Conservation (phyloP, 2,113 vertebrate genomes). For the Nestor notabilis region DNA sequence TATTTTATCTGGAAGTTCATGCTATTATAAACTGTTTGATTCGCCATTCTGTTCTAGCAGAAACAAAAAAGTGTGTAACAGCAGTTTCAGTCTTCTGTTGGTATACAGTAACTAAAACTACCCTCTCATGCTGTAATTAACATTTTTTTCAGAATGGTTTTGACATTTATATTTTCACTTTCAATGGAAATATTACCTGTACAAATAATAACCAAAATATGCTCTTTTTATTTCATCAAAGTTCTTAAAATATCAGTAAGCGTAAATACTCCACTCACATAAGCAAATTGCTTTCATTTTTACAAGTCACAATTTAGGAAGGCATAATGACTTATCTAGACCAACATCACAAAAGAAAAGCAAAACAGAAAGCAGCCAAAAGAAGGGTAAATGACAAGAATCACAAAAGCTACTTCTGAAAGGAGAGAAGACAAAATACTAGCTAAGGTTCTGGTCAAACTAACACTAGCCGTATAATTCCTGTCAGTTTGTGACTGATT, state of each 20-base stretch:
- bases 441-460: neutral
- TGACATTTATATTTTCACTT: neutral
- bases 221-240: neutral
- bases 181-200: neutral
- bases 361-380: neutral
- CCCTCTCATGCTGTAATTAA: neutral
- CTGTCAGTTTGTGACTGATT: neutral
- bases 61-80: neutral
- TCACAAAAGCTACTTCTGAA: neutral
- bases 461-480: neutral
- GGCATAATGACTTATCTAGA: neutral
- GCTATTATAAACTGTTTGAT: conserved; percentile 14
- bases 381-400: neutral
- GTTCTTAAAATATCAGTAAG: neutral
- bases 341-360: neutral
- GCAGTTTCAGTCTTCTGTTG: neutral
- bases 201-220: neutral
- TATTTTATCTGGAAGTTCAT: conserved; percentile 14
- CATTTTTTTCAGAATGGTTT: neutral
- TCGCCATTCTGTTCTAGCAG: neutral
- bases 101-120: neutral
- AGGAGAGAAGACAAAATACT: neutral
- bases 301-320: neutral
- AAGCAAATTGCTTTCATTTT: neutral
- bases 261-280: neutral